Conservation (phyloP, 2,888 invertebrate genomes). For the Oxystoma pomonae region DNA sequence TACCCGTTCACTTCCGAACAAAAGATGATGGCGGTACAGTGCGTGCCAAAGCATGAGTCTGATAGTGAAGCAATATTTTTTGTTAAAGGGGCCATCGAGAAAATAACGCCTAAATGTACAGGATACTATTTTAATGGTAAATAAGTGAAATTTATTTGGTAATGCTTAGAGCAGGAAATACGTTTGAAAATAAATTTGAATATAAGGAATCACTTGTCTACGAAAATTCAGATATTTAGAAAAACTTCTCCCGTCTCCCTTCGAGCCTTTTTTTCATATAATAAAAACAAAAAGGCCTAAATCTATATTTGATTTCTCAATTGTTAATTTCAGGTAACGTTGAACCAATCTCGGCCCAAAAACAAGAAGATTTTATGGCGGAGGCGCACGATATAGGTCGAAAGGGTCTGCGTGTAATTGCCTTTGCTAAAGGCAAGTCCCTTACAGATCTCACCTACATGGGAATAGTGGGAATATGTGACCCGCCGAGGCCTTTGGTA, state of each 20-base stretch:
- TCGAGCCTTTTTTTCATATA: too few species aligned
- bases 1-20: slow-evolving; percentile 97
- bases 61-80: slow-evolving; percentile 78
- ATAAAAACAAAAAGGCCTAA: too few species aligned
- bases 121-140: slow-evolving; percentile 74
- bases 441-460: slow-evolving; percentile 80
- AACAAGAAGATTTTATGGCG: slow-evolving; percentile 74
- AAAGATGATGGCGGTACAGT: slow-evolving; percentile 98
- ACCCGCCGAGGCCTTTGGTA: slow-evolving; percentile 90
- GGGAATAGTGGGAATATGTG: slow-evolving; percentile 94
- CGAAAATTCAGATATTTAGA: too few species aligned
- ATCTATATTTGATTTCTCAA: too few species aligned
- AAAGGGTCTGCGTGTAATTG: slow-evolving; percentile 82
- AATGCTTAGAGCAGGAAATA: too few species aligned
- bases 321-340: slow-evolving; percentile 17
- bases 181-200: too few species aligned
- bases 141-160: too few species aligned
- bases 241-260: too few species aligned
- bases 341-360: slow-evolving; percentile 71
- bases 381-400: slow-evolving; percentile 84
- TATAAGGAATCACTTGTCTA: too few species aligned
- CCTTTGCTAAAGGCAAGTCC: slow-evolving; percentile 61
- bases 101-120: slow-evolving; percentile 80
- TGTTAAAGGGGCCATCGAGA: slow-evolving; percentile 94
- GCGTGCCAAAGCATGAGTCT: slow-evolving; percentile 73